These are phyloP conservation scores for Colinus virginianus DNA, from an alignment of 2,113 vertebrate genomes.

Conservation along the genomic window DNA sequence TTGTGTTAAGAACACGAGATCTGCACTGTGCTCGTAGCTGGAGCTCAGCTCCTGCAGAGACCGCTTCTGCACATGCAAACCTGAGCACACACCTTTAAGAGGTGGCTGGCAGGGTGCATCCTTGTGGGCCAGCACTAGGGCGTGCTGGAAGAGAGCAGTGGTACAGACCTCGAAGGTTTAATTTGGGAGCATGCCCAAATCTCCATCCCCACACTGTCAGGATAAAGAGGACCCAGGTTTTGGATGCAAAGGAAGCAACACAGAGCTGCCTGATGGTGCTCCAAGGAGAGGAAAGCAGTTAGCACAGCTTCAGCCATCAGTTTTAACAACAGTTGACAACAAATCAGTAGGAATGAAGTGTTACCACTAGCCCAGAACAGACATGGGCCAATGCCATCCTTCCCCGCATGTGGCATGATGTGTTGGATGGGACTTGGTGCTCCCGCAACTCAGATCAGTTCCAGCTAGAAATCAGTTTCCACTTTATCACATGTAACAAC, in stretches of 20 bases:
- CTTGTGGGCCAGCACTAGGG: accelerated
- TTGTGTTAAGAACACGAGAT: not conserved
- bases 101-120: not conserved
- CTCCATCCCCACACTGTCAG: not conserved
- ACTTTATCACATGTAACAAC: not conserved
- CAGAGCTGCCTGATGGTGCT: not conserved
- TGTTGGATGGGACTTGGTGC: not conserved
- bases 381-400: not conserved
- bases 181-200: not conserved
- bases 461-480: not conserved
- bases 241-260: not conserved
- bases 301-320: accelerated
- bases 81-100: not conserved
- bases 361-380: not conserved
- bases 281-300: not conserved
- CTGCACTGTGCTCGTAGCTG: not conserved
- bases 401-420: accelerated
- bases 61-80: not conserved
- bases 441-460: not conserved
- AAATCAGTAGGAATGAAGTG: not conserved
- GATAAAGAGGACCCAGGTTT: not conserved
- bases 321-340: not conserved
- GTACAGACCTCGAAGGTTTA: not conserved
- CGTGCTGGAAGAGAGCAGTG: not conserved
- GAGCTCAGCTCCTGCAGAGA: not conserved